A percentile compares a stretch with the other conserved stretches of the same genome.
phyloP scores from a whole-genome alignment of 2,888 invertebrate genomes.

The Nomada hirtipes region DNA sequence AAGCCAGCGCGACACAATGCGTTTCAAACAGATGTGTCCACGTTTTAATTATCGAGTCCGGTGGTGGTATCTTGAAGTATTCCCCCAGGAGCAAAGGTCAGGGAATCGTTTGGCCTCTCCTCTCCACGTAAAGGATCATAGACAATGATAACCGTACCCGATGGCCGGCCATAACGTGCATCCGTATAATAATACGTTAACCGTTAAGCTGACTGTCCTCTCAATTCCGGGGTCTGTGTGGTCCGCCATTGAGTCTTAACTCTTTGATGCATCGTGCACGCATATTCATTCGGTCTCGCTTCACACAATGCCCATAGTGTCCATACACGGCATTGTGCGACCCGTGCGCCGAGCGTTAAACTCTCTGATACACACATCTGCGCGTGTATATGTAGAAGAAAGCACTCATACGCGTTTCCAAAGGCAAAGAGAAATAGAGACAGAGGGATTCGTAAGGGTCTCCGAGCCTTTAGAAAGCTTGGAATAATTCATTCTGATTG shows the following conservation, averaged over 20 bases:
- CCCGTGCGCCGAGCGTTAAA: constrained; percentile 77
- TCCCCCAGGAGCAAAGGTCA: constrained; percentile 42
- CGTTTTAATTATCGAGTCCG: constrained; percentile 51
- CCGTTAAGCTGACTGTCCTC: constrained; percentile 77
- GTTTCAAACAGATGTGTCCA: constrained; percentile 40
- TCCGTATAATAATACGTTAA: constrained; percentile 74
- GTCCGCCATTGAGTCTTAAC: constrained; percentile 79
- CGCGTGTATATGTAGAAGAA: constrained; percentile 3
- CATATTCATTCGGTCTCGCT: constrained; percentile 75
- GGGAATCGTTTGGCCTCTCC: constrained; percentile 25
- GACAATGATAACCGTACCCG: constrained; percentile 67
- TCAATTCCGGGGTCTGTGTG: constrained; percentile 76
- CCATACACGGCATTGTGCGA: constrained; percentile 76
- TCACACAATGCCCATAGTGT: constrained; percentile 76
- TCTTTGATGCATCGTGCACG: constrained; percentile 78
- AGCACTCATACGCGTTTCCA: not conserved
- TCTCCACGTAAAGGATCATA: constrained; percentile 45
- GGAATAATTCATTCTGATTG: constrained; percentile 66
- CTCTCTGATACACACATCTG: constrained; percentile 67
- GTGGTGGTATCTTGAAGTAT: constrained; percentile 12
- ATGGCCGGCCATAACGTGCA: constrained; percentile 63
- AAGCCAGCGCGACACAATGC: not conserved
- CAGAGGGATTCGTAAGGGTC: constrained; percentile 29
- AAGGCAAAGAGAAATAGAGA: constrained; percentile 30
- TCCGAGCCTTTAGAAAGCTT: constrained; percentile 50